phyloP scores from a whole-genome alignment of 2,113 vertebrate genomes.

The Poicephalus gulielmi region DNA sequence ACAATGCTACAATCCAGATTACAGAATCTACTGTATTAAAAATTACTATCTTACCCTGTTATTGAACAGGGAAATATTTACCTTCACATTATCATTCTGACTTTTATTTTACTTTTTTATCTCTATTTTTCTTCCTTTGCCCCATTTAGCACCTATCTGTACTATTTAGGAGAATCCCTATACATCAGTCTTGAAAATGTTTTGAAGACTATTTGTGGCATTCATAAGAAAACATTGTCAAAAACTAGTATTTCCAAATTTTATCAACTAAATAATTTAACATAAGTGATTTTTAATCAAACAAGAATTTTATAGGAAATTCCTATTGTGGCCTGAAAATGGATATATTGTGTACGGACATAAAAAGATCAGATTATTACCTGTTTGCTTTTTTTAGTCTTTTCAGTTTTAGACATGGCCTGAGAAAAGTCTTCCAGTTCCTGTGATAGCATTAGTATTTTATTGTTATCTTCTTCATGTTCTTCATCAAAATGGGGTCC shows the following conservation, averaged over 20 bases:
- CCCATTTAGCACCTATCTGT: neutral
- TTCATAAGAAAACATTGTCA: neutral
- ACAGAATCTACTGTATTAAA: neutral
- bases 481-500: slow-evolving; percentile 77
- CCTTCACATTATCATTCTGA: neutral
- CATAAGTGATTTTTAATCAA: neutral
- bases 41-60: neutral
- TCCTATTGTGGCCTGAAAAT: neutral
- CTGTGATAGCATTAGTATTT: slow-evolving; percentile 27
- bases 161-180: neutral
- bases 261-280: neutral
- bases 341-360: neutral
- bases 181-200: neutral
- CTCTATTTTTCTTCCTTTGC: neutral
- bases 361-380: slow-evolving; percentile 24
- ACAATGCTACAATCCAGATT: neutral
- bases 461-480: slow-evolving; percentile 68
- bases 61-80: neutral
- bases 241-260: neutral
- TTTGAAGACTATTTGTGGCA: neutral
- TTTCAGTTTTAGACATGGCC: neutral
- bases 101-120: neutral
- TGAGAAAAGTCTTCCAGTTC: slow-evolving; percentile 14
- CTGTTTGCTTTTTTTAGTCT: slow-evolving; percentile 14
- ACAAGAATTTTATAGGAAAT: neutral